phyloP scores from a whole-genome alignment of 2,888 invertebrate species.

The Neoascia interrupta region DNA sequence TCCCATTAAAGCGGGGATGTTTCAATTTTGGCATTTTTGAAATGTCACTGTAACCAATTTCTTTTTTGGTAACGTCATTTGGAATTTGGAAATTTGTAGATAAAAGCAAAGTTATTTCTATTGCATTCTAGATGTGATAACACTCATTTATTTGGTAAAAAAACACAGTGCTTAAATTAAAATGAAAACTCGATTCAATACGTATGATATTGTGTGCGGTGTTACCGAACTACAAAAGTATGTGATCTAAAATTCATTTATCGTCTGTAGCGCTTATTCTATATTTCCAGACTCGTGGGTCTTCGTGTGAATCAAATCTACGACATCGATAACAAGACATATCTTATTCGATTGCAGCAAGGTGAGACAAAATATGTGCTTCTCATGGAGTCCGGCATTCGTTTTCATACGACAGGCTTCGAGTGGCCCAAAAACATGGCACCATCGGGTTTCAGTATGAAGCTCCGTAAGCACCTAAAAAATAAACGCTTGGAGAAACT shows the following conservation, averaged over 20 bases:
- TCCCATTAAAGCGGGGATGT: no score
- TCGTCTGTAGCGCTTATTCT: no score
- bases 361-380: conserved; percentile 93
- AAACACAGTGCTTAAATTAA: no score
- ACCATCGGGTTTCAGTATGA: conserved; percentile 98
- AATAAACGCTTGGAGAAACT: conserved; percentile 95
- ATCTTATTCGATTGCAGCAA: conserved; percentile 91
- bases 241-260: conserved; percentile 70
- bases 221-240: conserved; percentile 93
- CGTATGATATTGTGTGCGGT: conserved; percentile 94
- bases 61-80: no score
- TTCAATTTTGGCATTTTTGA: no score
- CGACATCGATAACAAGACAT: conserved; percentile 97
- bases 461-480: conserved; percentile 97
- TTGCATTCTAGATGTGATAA: no score
- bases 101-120: no score
- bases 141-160: no score
- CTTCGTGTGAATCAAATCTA: conserved; percentile 98
- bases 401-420: conserved; percentile 96
- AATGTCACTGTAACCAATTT: no score
- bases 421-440: conserved; percentile 99
- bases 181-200: conserved; percentile 97
- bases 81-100: no score
- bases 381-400: conserved; percentile 94
- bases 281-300: conserved; percentile 87